A percentile compares a stretch with the other conserved stretches of the same genome.
phyloP scores from a whole-genome alignment of 2,797 vertebrate genomes.

The Melanotaenia pygmaea region DNA sequence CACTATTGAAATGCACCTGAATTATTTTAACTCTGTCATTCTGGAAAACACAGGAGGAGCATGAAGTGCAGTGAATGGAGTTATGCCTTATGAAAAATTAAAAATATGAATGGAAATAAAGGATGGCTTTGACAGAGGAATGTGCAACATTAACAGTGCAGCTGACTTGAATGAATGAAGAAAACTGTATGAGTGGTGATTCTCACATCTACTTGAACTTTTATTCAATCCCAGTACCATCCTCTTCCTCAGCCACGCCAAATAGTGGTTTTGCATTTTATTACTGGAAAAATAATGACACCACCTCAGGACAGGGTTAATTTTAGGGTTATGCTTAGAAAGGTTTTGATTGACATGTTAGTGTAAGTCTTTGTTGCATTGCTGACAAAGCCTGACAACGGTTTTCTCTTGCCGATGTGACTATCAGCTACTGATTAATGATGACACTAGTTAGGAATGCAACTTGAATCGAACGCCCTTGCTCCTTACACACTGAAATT shows the following conservation, averaged over 20 bases:
- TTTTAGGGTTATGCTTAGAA: background rate
- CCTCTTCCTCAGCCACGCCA: background rate
- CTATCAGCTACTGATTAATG: background rate
- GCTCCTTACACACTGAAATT: background rate
- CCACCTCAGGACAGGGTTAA: background rate
- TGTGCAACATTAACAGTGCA: background rate
- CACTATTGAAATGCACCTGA: background rate
- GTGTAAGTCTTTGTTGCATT: background rate
- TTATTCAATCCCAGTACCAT: background rate
- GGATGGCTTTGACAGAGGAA: background rate
- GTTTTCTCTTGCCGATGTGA: background rate
- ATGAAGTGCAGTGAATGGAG: background rate
- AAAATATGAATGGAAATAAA: background rate
- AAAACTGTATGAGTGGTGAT: background rate
- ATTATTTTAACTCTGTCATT: background rate
- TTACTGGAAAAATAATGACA: background rate
- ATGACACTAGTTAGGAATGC: background rate
- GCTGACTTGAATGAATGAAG: background rate
- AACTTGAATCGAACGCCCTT: background rate
- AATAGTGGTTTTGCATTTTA: background rate
- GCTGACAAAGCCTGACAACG: background rate
- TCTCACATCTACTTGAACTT: too few relatives aligned
- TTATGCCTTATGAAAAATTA: background rate
- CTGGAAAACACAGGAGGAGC: constrained; percentile 4
- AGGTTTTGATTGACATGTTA: background rate